phyloP scores from a whole-genome alignment of 1,140 invertebrate genomes.

The Chionoecetes opilio region DNA sequence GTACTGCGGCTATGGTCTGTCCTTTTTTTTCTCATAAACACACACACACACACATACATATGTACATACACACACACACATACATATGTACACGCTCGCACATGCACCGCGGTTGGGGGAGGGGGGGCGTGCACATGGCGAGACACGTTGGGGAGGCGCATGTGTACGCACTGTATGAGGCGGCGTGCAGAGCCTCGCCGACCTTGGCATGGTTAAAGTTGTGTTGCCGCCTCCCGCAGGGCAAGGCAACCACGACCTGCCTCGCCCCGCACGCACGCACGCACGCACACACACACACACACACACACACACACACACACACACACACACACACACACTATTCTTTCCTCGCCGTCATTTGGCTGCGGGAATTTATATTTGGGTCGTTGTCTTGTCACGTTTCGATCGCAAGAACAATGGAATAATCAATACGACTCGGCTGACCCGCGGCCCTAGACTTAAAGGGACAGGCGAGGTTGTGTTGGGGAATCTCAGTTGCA shows the following conservation, averaged over 20 bases:
- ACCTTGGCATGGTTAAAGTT: neutral
- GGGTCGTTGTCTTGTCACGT: neutral
- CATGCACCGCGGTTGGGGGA: no score
- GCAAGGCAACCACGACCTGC: neutral
- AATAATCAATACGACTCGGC: neutral
- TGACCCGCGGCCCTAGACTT: neutral
- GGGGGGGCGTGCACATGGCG: neutral
- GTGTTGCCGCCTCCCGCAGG: neutral
- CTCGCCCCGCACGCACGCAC: neutral
- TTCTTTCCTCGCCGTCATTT: neutral
- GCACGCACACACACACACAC: neutral
- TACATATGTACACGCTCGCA: no score
- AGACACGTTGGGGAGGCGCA: neutral
- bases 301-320: no score
- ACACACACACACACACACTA: no score
- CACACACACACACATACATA: no score
- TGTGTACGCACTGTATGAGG: neutral
- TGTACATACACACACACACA: no score
- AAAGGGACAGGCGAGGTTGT: slow-evolving; percentile 27
- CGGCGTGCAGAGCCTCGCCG: neutral
- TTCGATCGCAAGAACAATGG: neutral
- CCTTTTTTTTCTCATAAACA: no score
- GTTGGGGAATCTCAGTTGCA: slow-evolving; percentile 2
- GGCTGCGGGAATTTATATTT: neutral
- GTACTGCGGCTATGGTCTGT: neutral